Evolutionary conservation across 2,888 invertebrate species (phyloP).

Genomic region (Dryomyza anilis): DNA sequence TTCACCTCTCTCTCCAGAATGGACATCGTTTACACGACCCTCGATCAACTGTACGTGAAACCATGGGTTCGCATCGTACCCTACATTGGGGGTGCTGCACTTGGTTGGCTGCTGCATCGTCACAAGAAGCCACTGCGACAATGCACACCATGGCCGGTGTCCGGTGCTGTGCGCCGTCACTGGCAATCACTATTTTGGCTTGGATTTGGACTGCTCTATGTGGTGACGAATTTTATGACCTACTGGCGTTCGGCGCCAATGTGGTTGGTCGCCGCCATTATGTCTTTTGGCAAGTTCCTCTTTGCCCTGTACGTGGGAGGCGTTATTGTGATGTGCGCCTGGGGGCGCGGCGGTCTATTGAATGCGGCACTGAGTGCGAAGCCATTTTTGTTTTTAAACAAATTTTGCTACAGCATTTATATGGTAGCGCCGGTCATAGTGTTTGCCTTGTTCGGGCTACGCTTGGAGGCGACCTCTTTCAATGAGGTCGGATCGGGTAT

Average conservation of each 20-base stretch:
- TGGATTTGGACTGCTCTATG: constrained; percentile 38
- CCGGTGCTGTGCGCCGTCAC: neutral
- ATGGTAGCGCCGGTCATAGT: constrained; percentile 51
- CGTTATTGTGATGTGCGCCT: constrained; percentile 46
- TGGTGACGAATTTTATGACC: constrained; percentile 48
- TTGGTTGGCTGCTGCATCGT: constrained; percentile 46
- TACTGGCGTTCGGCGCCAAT: constrained; percentile 49
- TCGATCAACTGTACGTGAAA: constrained; percentile 48
- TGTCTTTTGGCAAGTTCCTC: constrained; percentile 51
- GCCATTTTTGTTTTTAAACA: constrained; percentile 47
- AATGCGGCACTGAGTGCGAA: constrained; percentile 42
- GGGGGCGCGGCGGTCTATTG: constrained; percentile 45
- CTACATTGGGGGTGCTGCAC: constrained; percentile 48
- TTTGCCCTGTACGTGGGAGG: constrained; percentile 48
- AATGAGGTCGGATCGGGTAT: constrained; percentile 45
- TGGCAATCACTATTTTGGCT: constrained; percentile 44
- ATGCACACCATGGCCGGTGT: neutral
- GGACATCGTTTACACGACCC: constrained; percentile 47
- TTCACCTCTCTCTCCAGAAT: too few species aligned
- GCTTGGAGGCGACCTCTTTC: constrained; percentile 46
- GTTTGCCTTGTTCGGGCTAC: constrained; percentile 42
- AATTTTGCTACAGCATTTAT: constrained; percentile 51
- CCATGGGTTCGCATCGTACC: constrained; percentile 51
- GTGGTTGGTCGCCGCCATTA: constrained; percentile 46
- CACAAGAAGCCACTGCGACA: constrained; percentile 24